These are phyloP conservation scores for Machimus atricapillus DNA, from an alignment of 2,888 invertebrate species.

Conservation along the genomic window DNA sequence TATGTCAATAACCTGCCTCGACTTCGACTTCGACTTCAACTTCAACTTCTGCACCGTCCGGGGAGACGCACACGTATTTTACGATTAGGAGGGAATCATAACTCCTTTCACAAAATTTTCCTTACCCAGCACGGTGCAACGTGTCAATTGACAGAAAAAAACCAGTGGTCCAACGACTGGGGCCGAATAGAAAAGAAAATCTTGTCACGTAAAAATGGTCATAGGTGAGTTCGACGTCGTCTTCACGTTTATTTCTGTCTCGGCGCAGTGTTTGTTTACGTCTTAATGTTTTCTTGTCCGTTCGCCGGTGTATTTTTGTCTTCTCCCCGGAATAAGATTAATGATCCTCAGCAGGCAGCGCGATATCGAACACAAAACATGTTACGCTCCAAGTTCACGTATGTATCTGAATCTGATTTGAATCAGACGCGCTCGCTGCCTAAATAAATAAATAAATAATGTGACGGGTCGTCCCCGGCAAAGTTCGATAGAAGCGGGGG, in stretches of 20 bases:
- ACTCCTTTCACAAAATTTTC: conserved; percentile 16
- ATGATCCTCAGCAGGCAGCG: background rate
- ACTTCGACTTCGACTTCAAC: background rate
- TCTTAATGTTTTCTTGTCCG: conserved; percentile 6
- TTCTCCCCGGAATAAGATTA: conserved; percentile 21
- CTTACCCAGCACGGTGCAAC: background rate
- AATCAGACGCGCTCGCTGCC: background rate
- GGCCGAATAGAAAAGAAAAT: background rate
- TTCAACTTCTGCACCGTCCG: background rate
- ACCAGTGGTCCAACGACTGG: background rate
- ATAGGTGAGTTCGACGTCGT: background rate
- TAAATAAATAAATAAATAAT: background rate
- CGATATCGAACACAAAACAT: conserved; percentile 31
- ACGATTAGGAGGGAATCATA: conserved; percentile 5
- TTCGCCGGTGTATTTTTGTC: background rate
- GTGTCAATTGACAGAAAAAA: background rate
- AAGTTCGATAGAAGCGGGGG: background rate
- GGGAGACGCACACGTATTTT: background rate
- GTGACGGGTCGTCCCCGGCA: background rate
- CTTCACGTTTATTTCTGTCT: conserved; percentile 14
- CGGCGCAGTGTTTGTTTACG: background rate
- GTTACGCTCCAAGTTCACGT: conserved; percentile 4
- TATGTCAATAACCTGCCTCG: conserved; percentile 24
- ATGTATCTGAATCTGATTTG: background rate
- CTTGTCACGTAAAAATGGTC: conserved; percentile 35